A percentile compares a stretch with the other conserved stretches of the same genome.
Evolutionary conservation across 2,888 invertebrate genomes (phyloP).

Genomic region (Gasteruption jaculator): DNA sequence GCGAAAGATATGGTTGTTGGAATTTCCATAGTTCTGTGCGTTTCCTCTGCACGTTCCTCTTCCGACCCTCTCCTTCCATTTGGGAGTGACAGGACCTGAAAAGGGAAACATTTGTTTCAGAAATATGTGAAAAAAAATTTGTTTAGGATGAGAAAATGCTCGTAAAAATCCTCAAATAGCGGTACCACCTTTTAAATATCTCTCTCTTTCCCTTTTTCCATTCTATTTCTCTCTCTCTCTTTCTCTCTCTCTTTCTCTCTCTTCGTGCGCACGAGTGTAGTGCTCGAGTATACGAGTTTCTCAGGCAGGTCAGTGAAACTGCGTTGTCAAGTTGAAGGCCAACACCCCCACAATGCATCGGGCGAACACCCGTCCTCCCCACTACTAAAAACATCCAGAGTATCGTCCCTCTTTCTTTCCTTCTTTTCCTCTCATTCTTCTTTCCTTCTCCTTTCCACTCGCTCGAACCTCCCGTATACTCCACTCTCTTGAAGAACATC

Average conservation of each 20-base stretch:
- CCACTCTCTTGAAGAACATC: constrained; percentile 22
- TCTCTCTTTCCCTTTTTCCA: constrained; percentile 18
- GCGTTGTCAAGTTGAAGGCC: constrained; percentile 53
- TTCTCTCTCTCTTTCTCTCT: constrained; percentile 24
- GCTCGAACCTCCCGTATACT: constrained; percentile 17
- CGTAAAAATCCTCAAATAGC: no score
- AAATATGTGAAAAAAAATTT: no score
- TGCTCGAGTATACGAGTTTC: constrained; percentile 47
- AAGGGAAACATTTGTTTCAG: no score
- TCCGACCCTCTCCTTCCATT: no score
- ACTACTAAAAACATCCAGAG: constrained; percentile 20
- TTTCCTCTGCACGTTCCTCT: no score
- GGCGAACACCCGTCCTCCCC: constrained; percentile 29
- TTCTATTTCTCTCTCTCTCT: constrained; percentile 14
- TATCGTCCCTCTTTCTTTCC: constrained; percentile 20
- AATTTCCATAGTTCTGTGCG: no score
- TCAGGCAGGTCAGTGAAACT: constrained; percentile 53
- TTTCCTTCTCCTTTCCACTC: constrained; percentile 4
- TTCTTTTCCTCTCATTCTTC: constrained; percentile 15
- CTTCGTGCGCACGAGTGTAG: constrained; percentile 25
- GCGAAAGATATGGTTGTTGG: no score
- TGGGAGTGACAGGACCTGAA: no score
- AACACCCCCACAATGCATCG: constrained; percentile 53
- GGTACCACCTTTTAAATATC: no score
- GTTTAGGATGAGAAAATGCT: no score